phyloP scores from a whole-genome alignment of 2,113 vertebrate species.

The Cinclus cinclus region DNA sequence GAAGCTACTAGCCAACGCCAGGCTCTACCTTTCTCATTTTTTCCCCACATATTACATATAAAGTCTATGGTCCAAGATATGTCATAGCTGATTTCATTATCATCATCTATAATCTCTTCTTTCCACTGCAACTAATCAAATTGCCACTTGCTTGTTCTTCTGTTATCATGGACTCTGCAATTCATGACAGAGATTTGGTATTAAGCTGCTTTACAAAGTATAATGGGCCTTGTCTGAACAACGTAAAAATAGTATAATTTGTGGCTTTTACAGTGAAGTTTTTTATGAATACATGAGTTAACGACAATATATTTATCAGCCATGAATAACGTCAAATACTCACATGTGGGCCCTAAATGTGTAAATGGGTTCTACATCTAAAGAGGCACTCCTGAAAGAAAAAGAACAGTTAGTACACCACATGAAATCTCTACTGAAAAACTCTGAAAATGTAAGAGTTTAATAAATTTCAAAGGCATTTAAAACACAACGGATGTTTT shows the following conservation, averaged over 20 bases:
- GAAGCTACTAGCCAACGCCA: neutral
- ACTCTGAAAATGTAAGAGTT: neutral
- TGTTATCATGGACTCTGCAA: neutral
- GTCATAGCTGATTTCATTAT: neutral
- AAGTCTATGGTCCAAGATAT: neutral
- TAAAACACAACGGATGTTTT: neutral
- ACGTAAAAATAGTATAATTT: neutral
- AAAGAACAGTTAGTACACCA: neutral
- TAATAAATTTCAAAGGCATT: neutral
- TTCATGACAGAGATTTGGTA: neutral
- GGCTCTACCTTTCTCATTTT: neutral
- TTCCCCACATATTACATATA: neutral
- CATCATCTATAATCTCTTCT: neutral
- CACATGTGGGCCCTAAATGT: conserved; percentile 97
- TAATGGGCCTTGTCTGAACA: neutral
- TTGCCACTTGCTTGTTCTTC: neutral
- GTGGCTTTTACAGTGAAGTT: neutral
- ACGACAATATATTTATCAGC: neutral
- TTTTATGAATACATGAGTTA: neutral
- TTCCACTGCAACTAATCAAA: neutral
- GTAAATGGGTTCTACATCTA: conserved; percentile 98
- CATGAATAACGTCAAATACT: conserved; percentile 69
- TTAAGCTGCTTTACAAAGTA: neutral
- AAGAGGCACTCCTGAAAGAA: conserved; percentile 94
- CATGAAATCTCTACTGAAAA: neutral